phyloP scores from a whole-genome alignment of 2,113 vertebrate species.

The Proterorhinus semilunaris region DNA sequence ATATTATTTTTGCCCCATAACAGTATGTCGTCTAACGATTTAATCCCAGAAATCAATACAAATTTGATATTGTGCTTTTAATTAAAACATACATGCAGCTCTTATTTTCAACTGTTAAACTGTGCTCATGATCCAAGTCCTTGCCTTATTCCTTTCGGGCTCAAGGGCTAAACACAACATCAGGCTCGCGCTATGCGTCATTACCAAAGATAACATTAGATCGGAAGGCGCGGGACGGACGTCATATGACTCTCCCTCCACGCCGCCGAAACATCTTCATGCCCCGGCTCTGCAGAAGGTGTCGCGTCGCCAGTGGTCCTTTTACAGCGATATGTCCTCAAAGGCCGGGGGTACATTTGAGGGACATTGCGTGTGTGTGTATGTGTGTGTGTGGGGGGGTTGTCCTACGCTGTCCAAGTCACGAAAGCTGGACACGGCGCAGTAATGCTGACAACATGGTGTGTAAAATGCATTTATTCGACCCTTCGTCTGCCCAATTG shows the following conservation, averaged over 20 bases:
- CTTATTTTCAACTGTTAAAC: too few relatives aligned
- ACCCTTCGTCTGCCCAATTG: neutral
- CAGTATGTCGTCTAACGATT: too few relatives aligned
- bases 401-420: constrained; percentile 7
- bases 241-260: constrained; percentile 17
- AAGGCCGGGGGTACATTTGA: neutral
- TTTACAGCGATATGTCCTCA: constrained; percentile 21
- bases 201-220: constrained; percentile 38
- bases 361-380: neutral
- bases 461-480: constrained; percentile 15
- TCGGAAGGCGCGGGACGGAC: constrained; percentile 33
- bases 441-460: constrained; percentile 10
- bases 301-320: constrained; percentile 32
- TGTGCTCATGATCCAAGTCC: neutral
- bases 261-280: constrained; percentile 13
- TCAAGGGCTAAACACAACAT: constrained; percentile 39
- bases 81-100: too few relatives aligned
- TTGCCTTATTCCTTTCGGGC: neutral
- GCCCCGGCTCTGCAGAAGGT: constrained; percentile 7
- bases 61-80: too few relatives aligned
- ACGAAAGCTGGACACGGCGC: constrained; percentile 33
- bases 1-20: too few relatives aligned
- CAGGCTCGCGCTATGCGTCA: constrained; percentile 42
- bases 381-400: too few relatives aligned
- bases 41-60: too few relatives aligned